Evolutionary conservation across 1,140 invertebrate genomes (phyloP).

Genomic region (Chymomyza costata): DNA sequence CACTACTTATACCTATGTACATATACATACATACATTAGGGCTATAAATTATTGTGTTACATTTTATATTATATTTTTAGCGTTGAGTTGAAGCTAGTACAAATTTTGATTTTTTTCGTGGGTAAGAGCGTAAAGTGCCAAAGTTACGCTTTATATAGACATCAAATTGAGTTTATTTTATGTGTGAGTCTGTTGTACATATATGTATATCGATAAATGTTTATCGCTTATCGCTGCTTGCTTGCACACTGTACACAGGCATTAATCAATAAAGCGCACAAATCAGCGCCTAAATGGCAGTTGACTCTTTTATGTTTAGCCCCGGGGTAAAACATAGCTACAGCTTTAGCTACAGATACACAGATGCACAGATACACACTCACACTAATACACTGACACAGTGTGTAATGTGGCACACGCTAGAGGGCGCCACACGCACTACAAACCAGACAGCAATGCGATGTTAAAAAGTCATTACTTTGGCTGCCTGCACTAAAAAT

Average conservation of each 20-base stretch:
- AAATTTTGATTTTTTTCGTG: too few relatives aligned
- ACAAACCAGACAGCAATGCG: conserved; percentile 29
- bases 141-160: conserved; percentile 28
- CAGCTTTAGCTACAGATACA: not conserved
- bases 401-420: conserved; percentile 11
- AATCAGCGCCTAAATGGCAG: conserved; percentile 62
- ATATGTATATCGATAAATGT: conserved; percentile 44
- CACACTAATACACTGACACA: too few relatives aligned
- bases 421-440: conserved; percentile 33
- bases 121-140: conserved; percentile 41
- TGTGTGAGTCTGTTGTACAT: too few relatives aligned
- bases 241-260: conserved; percentile 4
- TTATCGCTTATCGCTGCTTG: conserved; percentile 12
- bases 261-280: conserved; percentile 60
- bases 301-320: conserved; percentile 53
- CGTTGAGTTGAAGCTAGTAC: too few relatives aligned
- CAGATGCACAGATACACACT: not conserved
- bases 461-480: conserved; percentile 54
- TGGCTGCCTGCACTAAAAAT: conserved; percentile 50
- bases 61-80: too few relatives aligned
- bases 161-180: conserved; percentile 17
- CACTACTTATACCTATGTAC: too few relatives aligned
- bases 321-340: too few relatives aligned
- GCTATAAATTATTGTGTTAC: too few relatives aligned
- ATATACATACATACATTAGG: too few relatives aligned